Evolutionary conservation across 2,888 invertebrate species (phyloP), one percentile per base, ranked within the genome.

Genomic region (Hyles lineata): DNA sequence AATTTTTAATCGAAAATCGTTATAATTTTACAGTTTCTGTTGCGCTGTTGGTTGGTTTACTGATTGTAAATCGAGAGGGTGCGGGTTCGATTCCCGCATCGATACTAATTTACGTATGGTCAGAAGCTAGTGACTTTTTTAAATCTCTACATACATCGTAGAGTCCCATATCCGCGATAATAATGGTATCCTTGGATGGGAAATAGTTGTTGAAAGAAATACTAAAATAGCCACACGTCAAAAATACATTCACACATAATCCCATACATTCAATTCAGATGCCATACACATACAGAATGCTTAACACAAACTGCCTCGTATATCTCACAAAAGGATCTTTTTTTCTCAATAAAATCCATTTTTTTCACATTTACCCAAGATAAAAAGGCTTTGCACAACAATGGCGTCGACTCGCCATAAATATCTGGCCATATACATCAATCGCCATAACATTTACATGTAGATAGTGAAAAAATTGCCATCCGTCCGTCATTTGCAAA

Each of bases 371-470:
- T 72, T 72, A 61, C 55, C 55, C 29, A 70, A 35, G 21, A 74
- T 72, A 74, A 70, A 72, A 50, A 70, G 43, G 29, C 58, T 32
- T 35, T 58, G 25, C 19, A 58, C 63, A 67, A 72, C 72, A 72
- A 72, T 72, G 25, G 72, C 15, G 55, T 76, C 79, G 79, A 80
- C 72, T 74, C 75, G 76, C 80, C 82, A 88, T 89, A 87, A 87
- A 88, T 84, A 80, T 80, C 79, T 74, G 74, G 77, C 77, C 29
- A 50, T 21, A 52, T 63, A 58, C 29, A 86, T 87, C 84, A 85
- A 89, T 87, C 83, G 81, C 78, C 76, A 70, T 76, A 78, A 83
- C 84, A 87, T 91, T 88, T 83, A 82, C 88, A 90, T 91, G 82
- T 85, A 87, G 87, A 91, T 88, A 78, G 82, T 71, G 80, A 83